phyloP scores from a whole-genome alignment of 1,140 invertebrate species.

The Heliconius eleuchia region DNA sequence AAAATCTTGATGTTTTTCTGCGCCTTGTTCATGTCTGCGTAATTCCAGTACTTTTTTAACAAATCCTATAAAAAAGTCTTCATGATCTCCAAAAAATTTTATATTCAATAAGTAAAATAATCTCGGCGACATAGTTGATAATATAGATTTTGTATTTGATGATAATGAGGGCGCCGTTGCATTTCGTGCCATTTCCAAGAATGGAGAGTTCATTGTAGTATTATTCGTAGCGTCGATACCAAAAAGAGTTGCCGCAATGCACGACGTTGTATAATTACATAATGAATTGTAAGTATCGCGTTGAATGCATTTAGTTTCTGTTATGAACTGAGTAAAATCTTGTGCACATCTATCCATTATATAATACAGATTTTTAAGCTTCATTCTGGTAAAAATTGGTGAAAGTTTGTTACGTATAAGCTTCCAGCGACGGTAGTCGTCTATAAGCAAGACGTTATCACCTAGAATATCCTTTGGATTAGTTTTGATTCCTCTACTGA shows the following conservation, averaged over 20 bases:
- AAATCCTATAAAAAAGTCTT: conserved; percentile 49
- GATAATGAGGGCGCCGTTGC: conserved; percentile 25
- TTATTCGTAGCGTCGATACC: conserved; percentile 45
- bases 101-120: conserved; percentile 44
- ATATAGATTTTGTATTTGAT: conserved; percentile 37
- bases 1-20: conserved; percentile 47
- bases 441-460: conserved; percentile 63
- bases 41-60: conserved; percentile 45
- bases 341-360: conserved; percentile 55
- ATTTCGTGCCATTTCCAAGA: conserved; percentile 43
- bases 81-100: conserved; percentile 46
- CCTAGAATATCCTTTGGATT: conserved; percentile 64
- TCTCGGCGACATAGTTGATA: conserved; percentile 34
- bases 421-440: conserved; percentile 69
- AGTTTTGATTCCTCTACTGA: conserved; percentile 52
- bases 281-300: conserved; percentile 41
- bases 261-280: conserved; percentile 46
- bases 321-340: conserved; percentile 48
- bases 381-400: conserved; percentile 61
- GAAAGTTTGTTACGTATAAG: conserved; percentile 60
- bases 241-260: conserved; percentile 49
- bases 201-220: conserved; percentile 51
- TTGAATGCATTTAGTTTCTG: conserved; percentile 31
- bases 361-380: conserved; percentile 76
- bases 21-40: conserved; percentile 29